Percentiles rank a stretch among this genome's conserved stretches.
These are phyloP conservation scores for Polypedilum vanderplanki DNA, from an alignment of 1,140 invertebrate species.

Conservation along the genomic window DNA sequence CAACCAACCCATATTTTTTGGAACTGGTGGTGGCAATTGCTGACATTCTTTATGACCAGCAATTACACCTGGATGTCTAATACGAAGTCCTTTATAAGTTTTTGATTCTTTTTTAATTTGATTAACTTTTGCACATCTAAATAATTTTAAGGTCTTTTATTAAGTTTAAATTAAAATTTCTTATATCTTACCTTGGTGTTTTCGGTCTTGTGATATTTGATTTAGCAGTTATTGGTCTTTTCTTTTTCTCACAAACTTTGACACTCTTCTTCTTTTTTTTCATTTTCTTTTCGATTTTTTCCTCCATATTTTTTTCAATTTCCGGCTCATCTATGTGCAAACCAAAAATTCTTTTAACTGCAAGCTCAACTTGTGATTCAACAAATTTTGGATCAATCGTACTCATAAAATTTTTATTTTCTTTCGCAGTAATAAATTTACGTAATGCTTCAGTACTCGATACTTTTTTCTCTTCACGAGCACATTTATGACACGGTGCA, in stretches of 20 bases:
- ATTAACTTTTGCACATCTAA: background rate
- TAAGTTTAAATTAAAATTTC: too few relatives aligned
- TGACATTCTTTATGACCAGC: constrained; percentile 29
- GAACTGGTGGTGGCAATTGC: constrained; percentile 33
- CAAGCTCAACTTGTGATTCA: background rate
- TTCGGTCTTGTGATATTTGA: too few relatives aligned
- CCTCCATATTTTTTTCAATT: too few relatives aligned
- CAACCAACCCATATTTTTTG: constrained; percentile 42
- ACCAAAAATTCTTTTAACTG: background rate
- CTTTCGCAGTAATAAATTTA: too few relatives aligned
- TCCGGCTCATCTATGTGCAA: background rate
- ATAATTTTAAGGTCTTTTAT: too few relatives aligned
- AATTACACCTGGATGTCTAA: constrained; percentile 15
- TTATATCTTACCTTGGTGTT: too few relatives aligned
- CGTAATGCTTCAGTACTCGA: background rate
- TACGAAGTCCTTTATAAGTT: background rate
- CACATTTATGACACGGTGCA: background rate
- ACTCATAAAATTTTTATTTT: background rate
- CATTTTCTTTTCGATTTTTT: too few relatives aligned
- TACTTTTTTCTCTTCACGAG: background rate
- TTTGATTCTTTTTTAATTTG: background rate
- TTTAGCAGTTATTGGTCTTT: too few relatives aligned
- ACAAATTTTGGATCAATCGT: background rate
- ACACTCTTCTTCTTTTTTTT: too few relatives aligned
- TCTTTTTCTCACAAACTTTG: too few relatives aligned